Evolutionary conservation across 2,113 vertebrate genomes (phyloP).

Genomic region (Ceyx margarethae): DNA sequence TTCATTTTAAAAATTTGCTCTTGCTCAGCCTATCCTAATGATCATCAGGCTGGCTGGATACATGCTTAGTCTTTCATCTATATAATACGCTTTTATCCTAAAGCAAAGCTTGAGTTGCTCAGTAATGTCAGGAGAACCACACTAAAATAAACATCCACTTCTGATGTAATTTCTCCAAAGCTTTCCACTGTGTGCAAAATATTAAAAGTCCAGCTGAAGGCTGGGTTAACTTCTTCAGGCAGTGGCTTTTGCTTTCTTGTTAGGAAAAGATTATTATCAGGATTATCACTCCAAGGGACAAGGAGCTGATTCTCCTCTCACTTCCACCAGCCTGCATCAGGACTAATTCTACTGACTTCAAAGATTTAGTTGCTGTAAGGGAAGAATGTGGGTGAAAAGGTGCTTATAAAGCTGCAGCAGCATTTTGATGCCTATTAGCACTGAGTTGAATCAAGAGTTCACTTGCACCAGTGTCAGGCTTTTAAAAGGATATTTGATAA

Average conservation of each 20-base stretch:
- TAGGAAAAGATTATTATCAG: neutral
- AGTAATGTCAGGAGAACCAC: neutral
- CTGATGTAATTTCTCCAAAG: neutral
- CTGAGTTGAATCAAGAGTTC: neutral
- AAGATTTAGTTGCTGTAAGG: neutral
- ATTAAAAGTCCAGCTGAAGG: neutral
- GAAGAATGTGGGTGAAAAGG: constrained; percentile 36
- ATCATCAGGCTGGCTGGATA: neutral
- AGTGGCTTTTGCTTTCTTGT: neutral
- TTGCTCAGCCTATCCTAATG: neutral
- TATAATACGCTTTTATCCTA: neutral
- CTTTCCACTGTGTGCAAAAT: neutral
- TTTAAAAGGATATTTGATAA: constrained; percentile 11
- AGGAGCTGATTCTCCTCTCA: neutral
- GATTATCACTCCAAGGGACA: neutral
- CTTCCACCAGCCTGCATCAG: neutral
- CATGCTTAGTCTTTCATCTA: constrained; percentile 40
- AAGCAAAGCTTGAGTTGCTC: constrained; percentile 19
- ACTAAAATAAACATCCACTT: constrained; percentile 20
- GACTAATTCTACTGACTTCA: constrained; percentile 38
- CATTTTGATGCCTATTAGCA: constrained; percentile 26
- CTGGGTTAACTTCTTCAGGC: neutral
- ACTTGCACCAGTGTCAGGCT: neutral
- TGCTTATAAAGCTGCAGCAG: constrained; percentile 2
- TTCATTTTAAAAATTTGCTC: neutral